A percentile compares a stretch with the other conserved stretches of the same genome.
Evolutionary conservation across 2,113 vertebrate genomes (phyloP).

Genomic region (Centrocercus urophasianus): DNA sequence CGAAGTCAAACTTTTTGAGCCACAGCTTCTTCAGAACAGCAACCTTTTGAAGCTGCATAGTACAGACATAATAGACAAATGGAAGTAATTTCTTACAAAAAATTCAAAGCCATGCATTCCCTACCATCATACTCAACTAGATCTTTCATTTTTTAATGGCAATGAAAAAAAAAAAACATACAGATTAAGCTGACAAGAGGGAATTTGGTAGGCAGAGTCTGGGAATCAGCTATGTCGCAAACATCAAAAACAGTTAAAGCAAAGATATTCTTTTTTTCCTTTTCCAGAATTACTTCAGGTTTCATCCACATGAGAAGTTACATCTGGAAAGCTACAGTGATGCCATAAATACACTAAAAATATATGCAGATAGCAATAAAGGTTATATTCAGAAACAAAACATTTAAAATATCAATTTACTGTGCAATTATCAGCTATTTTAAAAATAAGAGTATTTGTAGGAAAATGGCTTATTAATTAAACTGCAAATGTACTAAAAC

Average conservation of each 20-base stretch:
- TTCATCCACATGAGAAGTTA: neutral
- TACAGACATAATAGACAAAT: neutral
- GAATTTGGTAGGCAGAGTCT: neutral
- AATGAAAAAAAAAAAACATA: neutral
- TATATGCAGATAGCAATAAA: neutral
- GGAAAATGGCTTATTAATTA: neutral
- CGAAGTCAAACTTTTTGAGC: neutral
- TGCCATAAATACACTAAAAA: neutral
- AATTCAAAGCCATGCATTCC: neutral
- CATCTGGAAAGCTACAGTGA: neutral
- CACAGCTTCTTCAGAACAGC: neutral
- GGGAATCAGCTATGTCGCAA: neutral
- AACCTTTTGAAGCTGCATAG: neutral
- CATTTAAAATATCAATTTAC: neutral
- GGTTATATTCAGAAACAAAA: neutral
- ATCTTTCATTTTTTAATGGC: neutral
- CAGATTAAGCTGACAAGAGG: neutral
- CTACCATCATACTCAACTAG: neutral
- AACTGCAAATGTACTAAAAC: neutral
- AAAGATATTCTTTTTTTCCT: neutral
- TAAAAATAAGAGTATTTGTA: neutral
- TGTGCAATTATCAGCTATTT: neutral
- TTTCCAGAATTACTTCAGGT: neutral
- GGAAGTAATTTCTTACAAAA: neutral
- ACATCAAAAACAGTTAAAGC: neutral